Base-by-base conservation (phyloP, 2,113 vertebrate species). In the Ramphastos sulfuratus region DNA sequence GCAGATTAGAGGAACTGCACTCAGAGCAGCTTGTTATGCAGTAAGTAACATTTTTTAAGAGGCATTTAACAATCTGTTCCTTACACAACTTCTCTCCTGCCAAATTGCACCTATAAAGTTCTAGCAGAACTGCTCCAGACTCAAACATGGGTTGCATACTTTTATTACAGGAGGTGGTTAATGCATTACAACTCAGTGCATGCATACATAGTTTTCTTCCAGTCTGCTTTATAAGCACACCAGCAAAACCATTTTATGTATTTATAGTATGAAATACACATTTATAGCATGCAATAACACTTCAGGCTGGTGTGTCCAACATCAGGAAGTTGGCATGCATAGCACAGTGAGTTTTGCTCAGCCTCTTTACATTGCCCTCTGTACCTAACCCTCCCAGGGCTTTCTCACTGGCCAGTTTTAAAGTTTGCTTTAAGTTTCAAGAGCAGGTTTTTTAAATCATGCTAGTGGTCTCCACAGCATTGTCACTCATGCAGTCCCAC, bases 31-130 rank as follows among this genome's bases (percentile, higher is more conserved):
- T 95, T 95, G 93, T 92, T 87, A 94, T 96, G 92, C 80, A 92
- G 59, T 65, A 12, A 94, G 69, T 55, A 85, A 80, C 44, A 10
- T 80, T 73, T 85, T 92, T 46, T 44, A 66, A 75, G 85, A 87
- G 66, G 31, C 74, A 76, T 94, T 96, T 94, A 96, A 77, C 95
- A 94, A 92, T 94, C 96, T 97, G 93, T 81, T 96, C 64, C 78
- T n/a, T 31, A 42, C 15, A 65, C 42, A 85, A 64, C 44, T 82
- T 69, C 56, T 91, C 92, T 70, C 46, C 77, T 96, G 94, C 56
- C 91, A 96, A 96, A 96, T 76, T 95, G 46, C 74, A 93, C 81
- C 96, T 81, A 87, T 89, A 81, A 96, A 93, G 79, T 81, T 56
- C 50, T 82, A 93, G 8, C 19, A 81, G 69, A 94, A 85, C 42